These are phyloP conservation scores for Nibea albiflora DNA, from an alignment of 2,113 vertebrate species.

Conservation along the genomic window DNA sequence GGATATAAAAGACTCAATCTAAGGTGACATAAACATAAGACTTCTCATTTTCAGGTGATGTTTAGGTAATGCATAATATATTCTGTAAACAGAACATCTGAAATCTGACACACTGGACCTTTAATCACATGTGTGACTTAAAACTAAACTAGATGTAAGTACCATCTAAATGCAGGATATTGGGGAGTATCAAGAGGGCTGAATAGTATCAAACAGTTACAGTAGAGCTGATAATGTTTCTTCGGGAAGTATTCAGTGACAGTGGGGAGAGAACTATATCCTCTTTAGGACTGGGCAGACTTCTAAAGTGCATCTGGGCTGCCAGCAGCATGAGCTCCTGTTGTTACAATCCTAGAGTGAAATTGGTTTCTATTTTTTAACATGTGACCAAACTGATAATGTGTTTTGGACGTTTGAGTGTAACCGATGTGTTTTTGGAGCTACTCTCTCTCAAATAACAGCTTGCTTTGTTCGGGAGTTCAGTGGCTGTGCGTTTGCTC, in stretches of 20 bases:
- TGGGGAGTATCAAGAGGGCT: too few relatives aligned
- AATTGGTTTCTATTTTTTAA: slow-evolving; percentile 22
- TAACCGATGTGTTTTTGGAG: slow-evolving; percentile 32
- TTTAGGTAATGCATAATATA: too few relatives aligned
- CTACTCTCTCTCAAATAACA: slow-evolving; percentile 17
- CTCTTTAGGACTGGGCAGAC: slow-evolving; percentile 10
- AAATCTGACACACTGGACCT: too few relatives aligned
- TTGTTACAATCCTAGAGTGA: slow-evolving; percentile 13
- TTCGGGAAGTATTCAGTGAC: slow-evolving; percentile 32
- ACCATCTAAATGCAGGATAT: background rate
- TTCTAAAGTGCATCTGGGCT: background rate
- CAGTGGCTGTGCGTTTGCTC: background rate
- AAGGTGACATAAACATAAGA: too few relatives aligned
- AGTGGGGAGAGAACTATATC: background rate
- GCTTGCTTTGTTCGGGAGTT: slow-evolving; percentile 32
- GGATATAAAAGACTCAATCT: too few relatives aligned
- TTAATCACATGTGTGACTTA: too few relatives aligned
- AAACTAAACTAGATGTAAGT: background rate
- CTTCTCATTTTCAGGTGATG: too few relatives aligned
- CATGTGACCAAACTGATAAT: slow-evolving; percentile 31
- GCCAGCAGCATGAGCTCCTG: background rate
- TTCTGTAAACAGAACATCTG: too few relatives aligned
- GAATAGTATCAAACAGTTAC: background rate
- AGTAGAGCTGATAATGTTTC: slow-evolving; percentile 9
- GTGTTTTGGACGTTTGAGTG: slow-evolving; percentile 41